Evolutionary conservation across 2,113 vertebrate species (phyloP), one percentile per base, ranked within the genome.

Genomic region (Carlito syrichta): DNA sequence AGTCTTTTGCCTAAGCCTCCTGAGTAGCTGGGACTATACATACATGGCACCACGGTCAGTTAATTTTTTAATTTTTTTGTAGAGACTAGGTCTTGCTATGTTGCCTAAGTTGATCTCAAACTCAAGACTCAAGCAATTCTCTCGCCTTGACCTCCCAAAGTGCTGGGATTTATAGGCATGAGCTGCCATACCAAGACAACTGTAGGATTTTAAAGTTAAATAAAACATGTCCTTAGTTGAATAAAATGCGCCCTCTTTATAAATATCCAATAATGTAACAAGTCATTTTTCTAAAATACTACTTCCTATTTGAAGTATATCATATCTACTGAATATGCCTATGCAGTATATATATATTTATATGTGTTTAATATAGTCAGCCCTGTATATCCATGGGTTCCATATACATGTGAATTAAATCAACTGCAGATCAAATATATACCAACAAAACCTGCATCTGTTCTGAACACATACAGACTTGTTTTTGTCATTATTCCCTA

Each of bases 221-320:
- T 68, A 93, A 95, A 96, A 50, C 43, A 93, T 56, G 77, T 6
- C 4, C 27, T 84, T 69, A 60, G 16, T 54, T 93, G 32, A 85
- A 95, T 73, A 76, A 84, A 96, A 85, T 48, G 1, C 89, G 48
- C 12, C 30, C 58, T 48, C 93, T 93, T 92, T 35, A 93, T 60
- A 93, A 93, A 87, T 90, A 62, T 14, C 40, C 73, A 45, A 71
- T 43, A 88, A 95, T 43, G 85, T 30, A 83, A 96, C 35, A 78
- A 82, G 50, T 81, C 74, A 94, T 71, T 85, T 93, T 95, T 87
- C 69, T 85, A 89, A 78, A 93, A 93, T 71, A 23, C 43, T 96
- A 74, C 54, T 93, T 96, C 32, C 78, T 91, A 81, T 94, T 79
- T 94, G 77, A 94, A 95, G 63, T 84, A 62, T 81, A 63, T 10